phyloP scores from a whole-genome alignment of 2,113 vertebrate species.

The Mastomys natalensis region DNA sequence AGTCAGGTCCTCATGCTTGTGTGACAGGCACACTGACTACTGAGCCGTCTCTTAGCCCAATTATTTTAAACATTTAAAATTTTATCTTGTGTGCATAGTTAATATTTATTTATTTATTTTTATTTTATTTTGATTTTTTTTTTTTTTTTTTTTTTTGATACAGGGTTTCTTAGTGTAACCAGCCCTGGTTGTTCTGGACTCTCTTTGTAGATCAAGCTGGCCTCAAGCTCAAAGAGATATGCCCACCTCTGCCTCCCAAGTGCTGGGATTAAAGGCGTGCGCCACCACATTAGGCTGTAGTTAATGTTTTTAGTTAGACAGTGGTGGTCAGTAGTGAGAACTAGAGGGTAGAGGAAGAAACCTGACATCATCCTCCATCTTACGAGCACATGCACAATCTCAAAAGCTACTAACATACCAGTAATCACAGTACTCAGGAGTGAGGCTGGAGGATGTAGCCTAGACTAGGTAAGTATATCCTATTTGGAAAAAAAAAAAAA shows the following conservation, averaged over 20 bases:
- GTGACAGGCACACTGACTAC: background rate
- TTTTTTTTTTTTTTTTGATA: no score
- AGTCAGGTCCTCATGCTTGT: background rate
- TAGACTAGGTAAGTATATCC: background rate
- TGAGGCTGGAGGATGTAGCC: no score
- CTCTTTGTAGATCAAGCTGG: no score
- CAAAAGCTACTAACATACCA: background rate
- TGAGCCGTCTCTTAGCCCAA: no score
- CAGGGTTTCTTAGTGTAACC: no score
- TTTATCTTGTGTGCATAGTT: background rate
- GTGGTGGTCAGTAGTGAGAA: background rate
- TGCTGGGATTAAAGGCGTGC: no score
- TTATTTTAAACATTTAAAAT: background rate
- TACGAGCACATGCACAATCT: background rate
- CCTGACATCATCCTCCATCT: background rate
- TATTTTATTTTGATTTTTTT: no score
- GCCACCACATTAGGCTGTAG: no score
- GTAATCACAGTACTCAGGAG: background rate
- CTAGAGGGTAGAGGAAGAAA: background rate
- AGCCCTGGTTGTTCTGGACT: no score
- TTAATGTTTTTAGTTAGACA: background rate
- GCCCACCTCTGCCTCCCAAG: no score
- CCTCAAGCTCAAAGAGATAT: no score
- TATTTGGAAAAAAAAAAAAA: background rate
- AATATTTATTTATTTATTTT: background rate